A percentile compares a stretch with the other conserved stretches of the same genome.
Conservation (phyloP, 1,140 invertebrate genomes). For the Macrobrachium rosenbergii region DNA sequence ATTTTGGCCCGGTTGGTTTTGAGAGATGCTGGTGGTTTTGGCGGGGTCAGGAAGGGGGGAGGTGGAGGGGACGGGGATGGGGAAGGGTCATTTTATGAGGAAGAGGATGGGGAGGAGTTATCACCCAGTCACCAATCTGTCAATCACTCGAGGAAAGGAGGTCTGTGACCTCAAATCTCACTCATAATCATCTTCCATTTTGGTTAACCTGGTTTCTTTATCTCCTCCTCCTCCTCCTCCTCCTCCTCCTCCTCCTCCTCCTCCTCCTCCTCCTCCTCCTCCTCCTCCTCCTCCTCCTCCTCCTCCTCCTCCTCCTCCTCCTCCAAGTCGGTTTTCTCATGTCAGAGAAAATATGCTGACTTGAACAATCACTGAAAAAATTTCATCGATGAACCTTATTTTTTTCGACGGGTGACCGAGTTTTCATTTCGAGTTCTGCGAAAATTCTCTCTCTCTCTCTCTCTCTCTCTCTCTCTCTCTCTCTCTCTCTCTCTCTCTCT, state of each 20-base stretch:
- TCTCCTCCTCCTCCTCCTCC: not conserved
- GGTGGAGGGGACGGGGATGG: not conserved
- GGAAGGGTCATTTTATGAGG: not conserved
- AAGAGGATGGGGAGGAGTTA: conserved; percentile 5
- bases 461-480: too few species aligned
- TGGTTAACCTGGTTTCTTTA: not conserved
- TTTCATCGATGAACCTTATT: too few species aligned
- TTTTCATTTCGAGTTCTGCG: too few species aligned
- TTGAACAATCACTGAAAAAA: too few species aligned
- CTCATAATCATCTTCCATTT: not conserved
- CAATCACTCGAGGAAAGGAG: too few species aligned
- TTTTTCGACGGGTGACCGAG: too few species aligned
- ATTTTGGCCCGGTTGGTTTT: not conserved
- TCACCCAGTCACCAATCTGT: not conserved
- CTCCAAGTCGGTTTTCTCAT: not conserved
- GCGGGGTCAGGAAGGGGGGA: not conserved
- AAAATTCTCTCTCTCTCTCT: too few species aligned
- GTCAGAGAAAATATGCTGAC: not conserved
- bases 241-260: too few species aligned
- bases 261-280: not conserved
- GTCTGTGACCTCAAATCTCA: not conserved
- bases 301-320: not conserved
- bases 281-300: not conserved
- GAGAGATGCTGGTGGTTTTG: not conserved
- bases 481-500: too few species aligned